Conservation (phyloP, 2,113 vertebrate species). For the Myotis lucifugus region DNA sequence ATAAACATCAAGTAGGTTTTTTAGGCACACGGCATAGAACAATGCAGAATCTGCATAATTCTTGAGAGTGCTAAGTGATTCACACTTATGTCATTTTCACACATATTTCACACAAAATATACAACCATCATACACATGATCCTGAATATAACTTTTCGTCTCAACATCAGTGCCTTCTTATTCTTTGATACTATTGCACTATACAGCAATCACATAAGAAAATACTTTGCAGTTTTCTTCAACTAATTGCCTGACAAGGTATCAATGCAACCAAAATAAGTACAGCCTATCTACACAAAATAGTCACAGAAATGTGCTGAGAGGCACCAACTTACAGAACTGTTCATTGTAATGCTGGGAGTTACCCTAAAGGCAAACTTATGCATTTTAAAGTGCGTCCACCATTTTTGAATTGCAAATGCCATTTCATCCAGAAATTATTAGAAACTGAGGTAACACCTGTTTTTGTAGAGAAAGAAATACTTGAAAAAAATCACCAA, state of each 20-base stretch:
- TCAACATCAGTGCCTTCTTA: constrained; percentile 78
- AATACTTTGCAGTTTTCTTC: constrained; percentile 85
- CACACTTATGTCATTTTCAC: constrained; percentile 83
- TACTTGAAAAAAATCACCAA: constrained; percentile 74
- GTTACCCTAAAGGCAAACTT: constrained; percentile 70
- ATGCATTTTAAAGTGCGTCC: constrained; percentile 54
- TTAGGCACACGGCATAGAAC: constrained; percentile 91
- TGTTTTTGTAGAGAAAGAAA: constrained; percentile 77
- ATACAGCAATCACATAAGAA: constrained; percentile 86
- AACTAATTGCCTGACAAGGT: constrained; percentile 82
- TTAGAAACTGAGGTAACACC: constrained; percentile 79
- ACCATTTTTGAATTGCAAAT: constrained; percentile 65
- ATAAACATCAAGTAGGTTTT: constrained; percentile 92
- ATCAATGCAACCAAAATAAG: constrained; percentile 85
- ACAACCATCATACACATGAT: constrained; percentile 76
- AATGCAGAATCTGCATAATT: constrained; percentile 87
- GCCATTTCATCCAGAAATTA: constrained; percentile 71
- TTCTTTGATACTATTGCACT: constrained; percentile 84
- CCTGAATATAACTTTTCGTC: constrained; percentile 69
- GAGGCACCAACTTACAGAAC: constrained; percentile 65
- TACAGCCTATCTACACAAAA: constrained; percentile 83
- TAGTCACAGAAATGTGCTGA: constrained; percentile 81
- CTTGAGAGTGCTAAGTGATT: constrained; percentile 84
- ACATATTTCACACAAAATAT: constrained; percentile 86
- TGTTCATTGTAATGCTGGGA: constrained; percentile 69